These are phyloP conservation scores for Pangasius larnaudii DNA, from an alignment of 2,797 vertebrate genomes.

Conservation along the genomic window DNA sequence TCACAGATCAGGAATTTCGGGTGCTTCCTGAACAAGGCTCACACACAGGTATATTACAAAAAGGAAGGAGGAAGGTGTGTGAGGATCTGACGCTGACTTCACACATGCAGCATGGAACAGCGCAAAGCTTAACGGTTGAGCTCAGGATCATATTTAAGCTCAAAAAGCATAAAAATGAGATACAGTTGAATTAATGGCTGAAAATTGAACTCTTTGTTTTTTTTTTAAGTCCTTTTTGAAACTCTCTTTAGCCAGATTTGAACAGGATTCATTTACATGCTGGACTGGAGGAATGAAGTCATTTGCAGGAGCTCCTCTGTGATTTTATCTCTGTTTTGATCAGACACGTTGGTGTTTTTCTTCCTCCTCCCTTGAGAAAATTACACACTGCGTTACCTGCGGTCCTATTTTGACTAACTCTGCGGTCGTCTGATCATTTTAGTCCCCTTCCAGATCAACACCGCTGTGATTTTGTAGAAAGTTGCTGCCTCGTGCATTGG, in stretches of 20 bases:
- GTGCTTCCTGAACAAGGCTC: constrained; percentile 20
- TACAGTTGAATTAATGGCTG: neutral
- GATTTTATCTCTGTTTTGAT: neutral
- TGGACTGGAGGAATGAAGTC: neutral
- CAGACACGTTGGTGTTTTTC: neutral
- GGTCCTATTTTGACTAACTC: neutral
- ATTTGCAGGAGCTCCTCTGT: neutral
- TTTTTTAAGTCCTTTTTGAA: neutral
- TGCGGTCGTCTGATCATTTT: neutral
- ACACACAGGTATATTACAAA: neutral
- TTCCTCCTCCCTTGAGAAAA: neutral
- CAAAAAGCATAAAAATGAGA: neutral
- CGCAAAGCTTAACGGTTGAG: neutral
- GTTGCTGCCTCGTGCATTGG: neutral
- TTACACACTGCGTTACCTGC: neutral
- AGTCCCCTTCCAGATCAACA: neutral
- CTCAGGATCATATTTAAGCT: neutral
- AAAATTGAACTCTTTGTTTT: neutral
- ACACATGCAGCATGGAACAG: neutral
- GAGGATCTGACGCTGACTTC: neutral
- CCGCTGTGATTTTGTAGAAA: neutral
- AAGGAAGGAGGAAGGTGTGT: neutral
- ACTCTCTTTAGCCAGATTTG: neutral
- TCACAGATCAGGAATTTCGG: constrained; percentile 32
- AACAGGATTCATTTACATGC: neutral